phyloP scores from a whole-genome alignment of 2,797 vertebrate species.

The Carcharodon carcharias region DNA sequence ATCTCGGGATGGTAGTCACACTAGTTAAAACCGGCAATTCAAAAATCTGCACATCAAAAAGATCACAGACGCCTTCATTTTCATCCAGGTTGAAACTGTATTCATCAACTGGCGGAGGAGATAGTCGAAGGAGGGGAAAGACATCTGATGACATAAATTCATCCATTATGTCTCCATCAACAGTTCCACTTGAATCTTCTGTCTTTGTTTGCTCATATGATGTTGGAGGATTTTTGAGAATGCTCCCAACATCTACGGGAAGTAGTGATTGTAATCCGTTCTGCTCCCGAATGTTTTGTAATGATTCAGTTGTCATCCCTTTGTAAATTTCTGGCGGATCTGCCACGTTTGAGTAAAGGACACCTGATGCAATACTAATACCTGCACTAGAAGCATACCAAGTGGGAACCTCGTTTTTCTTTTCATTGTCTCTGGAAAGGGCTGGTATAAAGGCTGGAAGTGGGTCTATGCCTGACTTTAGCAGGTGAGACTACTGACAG shows the following conservation, averaged over 20 bases:
- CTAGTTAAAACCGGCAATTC: slow-evolving; percentile 73
- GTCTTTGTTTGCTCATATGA: slow-evolving; percentile 64
- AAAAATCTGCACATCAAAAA: slow-evolving; percentile 94
- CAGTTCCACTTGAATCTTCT: slow-evolving; percentile 66
- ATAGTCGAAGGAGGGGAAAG: slow-evolving; percentile 66
- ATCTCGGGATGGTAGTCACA: slow-evolving; percentile 52
- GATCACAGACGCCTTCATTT: slow-evolving; percentile 87
- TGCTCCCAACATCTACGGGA: slow-evolving; percentile 64
- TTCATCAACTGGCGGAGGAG: slow-evolving; percentile 71
- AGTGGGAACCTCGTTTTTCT: no score
- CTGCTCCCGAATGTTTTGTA: slow-evolving; percentile 48
- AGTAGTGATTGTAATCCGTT: slow-evolving; percentile 63
- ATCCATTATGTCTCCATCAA: no score
- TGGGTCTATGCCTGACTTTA: no score
- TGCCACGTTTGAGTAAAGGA: slow-evolving; percentile 46
- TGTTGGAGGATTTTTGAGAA: slow-evolving; percentile 60
- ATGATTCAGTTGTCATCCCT: slow-evolving; percentile 46
- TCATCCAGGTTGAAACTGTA: slow-evolving; percentile 97
- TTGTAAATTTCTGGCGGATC: slow-evolving; percentile 48
- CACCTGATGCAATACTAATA: slow-evolving; percentile 38
- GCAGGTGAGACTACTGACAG: no score
- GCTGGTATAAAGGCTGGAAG: no score
- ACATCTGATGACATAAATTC: no score
- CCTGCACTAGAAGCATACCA: no score
- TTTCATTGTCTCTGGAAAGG: no score